Evolutionary conservation across 2,888 invertebrate genomes (phyloP), one percentile per base, ranked within the genome.

Genomic region (Polydrusus pterygomalis): DNA sequence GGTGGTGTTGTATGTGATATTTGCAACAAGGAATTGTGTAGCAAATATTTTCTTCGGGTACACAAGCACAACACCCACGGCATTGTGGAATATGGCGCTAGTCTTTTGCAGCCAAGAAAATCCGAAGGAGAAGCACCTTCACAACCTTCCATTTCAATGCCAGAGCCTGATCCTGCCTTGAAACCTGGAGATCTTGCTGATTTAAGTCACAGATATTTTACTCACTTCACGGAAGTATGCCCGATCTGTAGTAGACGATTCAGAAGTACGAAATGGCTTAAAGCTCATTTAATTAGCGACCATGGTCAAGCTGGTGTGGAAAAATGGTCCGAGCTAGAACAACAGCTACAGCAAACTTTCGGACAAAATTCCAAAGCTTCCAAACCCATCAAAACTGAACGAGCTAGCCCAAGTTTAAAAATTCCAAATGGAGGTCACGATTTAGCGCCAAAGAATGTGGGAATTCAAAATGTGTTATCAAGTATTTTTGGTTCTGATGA

Each of bases 11-110:
- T 97, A 60, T 98, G 98, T 88, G 97, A 98, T 88, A 96, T 99
- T 80, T 99, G 99, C 88, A 97, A 98, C 89, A 98, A 98, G 87
- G 98, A 99, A 88, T 90, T 99, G 70, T 98, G 98, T 90, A 98
- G 97, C 88, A 98, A 99, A 87, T 98, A 99, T 87, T 98, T 98
- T 86, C 90, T 99, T 75, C 93, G 97, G 79, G 98, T 98, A 20
- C 99, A 99, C 89, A 98, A 98, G 86, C 97, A 97, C 86, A 98
- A 98, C 87, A 97, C 97, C 40, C 99, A 99, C 87, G 98, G 98
- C 17, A 97, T 99, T 76, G 93, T 95, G 13, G 96, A 97, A 79
- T 96, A 96, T 72, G 94, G 94, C 15, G 82, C 85, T 10, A 87
- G 86, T 67, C 80, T 87, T 83, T 88, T 80, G 82, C 89, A 84